Evolutionary conservation across 2,888 invertebrate genomes (phyloP), one percentile per base, ranked within the genome.

Genomic region (Melitaea athalia): DNA sequence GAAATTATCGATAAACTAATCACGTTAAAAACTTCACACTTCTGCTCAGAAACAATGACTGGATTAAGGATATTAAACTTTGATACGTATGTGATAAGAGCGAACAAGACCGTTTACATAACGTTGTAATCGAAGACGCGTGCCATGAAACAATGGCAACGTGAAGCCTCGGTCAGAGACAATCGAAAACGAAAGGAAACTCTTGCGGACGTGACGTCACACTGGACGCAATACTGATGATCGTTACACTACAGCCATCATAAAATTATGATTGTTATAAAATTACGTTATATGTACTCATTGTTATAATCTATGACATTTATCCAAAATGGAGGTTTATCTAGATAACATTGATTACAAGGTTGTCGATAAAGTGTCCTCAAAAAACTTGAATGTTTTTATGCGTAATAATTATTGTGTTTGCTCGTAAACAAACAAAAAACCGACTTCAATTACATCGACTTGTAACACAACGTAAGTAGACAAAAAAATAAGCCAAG

Each of bases 171-270:
- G 89, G 91, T 86, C 89, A 89, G 85, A 89, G 87, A 88, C 90
- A 89, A 90, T 88, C 82, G 91, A 92, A 92, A 92, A 80, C 80
- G 91, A 91, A 92, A 91, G 90, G 91, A 88, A 86, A 81, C 80
- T 66, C 64, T 77, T 63, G 76, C 85, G 89, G 91, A 90, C 78
- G 82, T 89, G 88, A 88, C 85, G 88, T 83, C 79, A 81, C 52
- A 14, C 45, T 73, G 75, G 76, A 76, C 78, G 81, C 77, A 76
- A 77, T 66, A 52, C 17, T 47, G 50, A 57, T 64, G 60, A 55
- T 59, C 50, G 38, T 43, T 31, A 59, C 43, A 17, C 15, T 45
- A 17, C 10, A 8, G 8, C 6, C n/a, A 7, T 59, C 43, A 42
- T 5, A 59, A 59, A 24, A 59, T 52, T 43, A 12, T 42, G 31